A percentile compares a stretch with the other conserved stretches of the same genome.
Evolutionary conservation across 2,113 vertebrate species (phyloP).

Genomic region (Pachypanchax playfairii): DNA sequence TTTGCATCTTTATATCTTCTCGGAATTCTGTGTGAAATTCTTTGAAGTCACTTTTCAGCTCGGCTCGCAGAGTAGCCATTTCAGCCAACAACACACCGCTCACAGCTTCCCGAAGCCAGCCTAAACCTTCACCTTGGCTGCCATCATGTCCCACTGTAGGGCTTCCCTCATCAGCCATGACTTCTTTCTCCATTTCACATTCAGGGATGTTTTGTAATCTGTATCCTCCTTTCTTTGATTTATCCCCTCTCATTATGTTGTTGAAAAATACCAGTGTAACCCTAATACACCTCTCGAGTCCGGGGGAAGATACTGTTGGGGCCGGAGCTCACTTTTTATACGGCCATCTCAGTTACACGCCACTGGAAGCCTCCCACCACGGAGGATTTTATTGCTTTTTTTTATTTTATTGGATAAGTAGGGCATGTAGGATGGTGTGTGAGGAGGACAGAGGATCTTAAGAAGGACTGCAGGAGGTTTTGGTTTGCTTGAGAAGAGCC

Average conservation of each 20-base stretch:
- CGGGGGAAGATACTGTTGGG: too few species aligned
- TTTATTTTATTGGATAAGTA: too few species aligned
- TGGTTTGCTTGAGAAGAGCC: too few species aligned
- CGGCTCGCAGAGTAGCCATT: neutral
- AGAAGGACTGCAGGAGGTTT: too few species aligned
- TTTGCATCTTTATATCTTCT: neutral
- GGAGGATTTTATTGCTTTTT: too few species aligned
- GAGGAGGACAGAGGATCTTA: too few species aligned
- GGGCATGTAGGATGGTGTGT: too few species aligned
- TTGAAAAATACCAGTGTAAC: neutral
- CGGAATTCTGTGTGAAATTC: neutral
- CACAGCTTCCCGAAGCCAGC: too few species aligned
- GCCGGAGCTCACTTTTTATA: too few species aligned
- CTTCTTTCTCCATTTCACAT: neutral
- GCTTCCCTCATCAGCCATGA: neutral
- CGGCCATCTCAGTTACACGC: too few species aligned
- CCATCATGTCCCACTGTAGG: neutral
- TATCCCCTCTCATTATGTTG: neutral
- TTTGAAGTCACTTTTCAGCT: neutral
- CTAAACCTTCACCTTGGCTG: neutral
- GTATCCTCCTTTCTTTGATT: conserved; percentile 2
- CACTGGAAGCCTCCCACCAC: too few species aligned
- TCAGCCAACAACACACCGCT: neutral
- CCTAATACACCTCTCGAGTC: too few species aligned
- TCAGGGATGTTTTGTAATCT: neutral